Base-by-base conservation (phyloP, 2,797 vertebrate genomes). In the Pelodytes ibericus region DNA sequence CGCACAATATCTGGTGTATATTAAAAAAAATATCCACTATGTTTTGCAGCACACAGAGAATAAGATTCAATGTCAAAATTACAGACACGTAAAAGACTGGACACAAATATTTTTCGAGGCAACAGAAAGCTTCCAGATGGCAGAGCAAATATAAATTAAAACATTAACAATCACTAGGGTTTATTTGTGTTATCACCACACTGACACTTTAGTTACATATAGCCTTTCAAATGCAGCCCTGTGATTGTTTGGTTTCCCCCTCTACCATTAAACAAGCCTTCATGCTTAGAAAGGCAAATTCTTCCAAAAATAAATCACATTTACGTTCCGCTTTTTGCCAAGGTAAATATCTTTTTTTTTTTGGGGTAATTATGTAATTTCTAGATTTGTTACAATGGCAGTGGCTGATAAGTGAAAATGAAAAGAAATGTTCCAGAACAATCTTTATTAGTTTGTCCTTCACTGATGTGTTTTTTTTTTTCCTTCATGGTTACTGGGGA, bases 281-380 rank as follows among this genome's bases (percentile, higher is more conserved):
- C 89, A 89, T 90, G 84, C 88, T 84, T 85, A 81, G 71, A 77
- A 88, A 90, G 88, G 87, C 87, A 90, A 88, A 88, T 88, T 91
- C 87, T 92, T 92, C 91, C 56, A 90, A 94, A 92, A 94, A 95
- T 91, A 94, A 94, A 94, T 92, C 84, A 87, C 90, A 89, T 85
- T 90, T 86, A 90, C 80, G 85, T 83, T 79, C 82, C 82, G 81
- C 65, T 81, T 83, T n/a, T 86, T 90, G 92, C 92, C 92, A 95
- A 94, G 89, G 87, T 85, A 94, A 95, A 93, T 92, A 93, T 89
- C 88, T 90, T 44, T 84, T 80, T 83, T n/a, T n/a, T 86, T 91
- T 93, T 93, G 87, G 91, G 86, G 89, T 90, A 90, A 92, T 91
- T 91, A 91, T 92, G 88, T 93, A 90, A 90, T 92, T 93, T 93